These are phyloP conservation scores for Paguma larvata DNA, from an alignment of 2,797 vertebrate genomes.

Conservation along the genomic window DNA sequence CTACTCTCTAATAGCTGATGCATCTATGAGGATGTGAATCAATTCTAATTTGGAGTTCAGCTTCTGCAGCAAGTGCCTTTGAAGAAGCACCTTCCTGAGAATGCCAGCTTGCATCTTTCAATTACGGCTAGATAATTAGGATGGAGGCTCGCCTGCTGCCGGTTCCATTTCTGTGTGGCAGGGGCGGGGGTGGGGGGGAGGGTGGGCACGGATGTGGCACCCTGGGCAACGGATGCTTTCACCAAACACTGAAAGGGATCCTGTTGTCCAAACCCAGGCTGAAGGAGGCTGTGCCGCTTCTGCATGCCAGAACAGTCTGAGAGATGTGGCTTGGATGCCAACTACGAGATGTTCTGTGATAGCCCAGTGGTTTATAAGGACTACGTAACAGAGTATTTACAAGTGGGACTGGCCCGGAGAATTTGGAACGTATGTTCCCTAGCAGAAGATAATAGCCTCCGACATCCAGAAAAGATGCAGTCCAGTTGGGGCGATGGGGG, in stretches of 20 bases:
- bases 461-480: slow-evolving; percentile 17
- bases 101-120: slow-evolving; percentile 71
- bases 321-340: not conserved
- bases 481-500: not conserved
- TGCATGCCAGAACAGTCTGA: not conserved
- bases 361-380: not conserved
- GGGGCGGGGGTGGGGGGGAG: not conserved
- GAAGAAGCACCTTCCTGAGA: slow-evolving; percentile 75
- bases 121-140: slow-evolving; percentile 70
- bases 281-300: not conserved
- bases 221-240: not conserved
- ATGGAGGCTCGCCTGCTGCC: slow-evolving; percentile 29
- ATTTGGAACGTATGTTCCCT: not conserved
- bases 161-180: not conserved
- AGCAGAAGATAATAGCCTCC: slow-evolving; percentile 35
- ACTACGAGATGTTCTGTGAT: not conserved
- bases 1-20: slow-evolving; percentile 53
- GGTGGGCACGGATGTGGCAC: not conserved
- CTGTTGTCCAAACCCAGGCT: not conserved
- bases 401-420: not conserved
- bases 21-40: slow-evolving; percentile 69
- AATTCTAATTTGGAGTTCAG: slow-evolving; percentile 77
- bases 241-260: not conserved
- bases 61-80: slow-evolving; percentile 76
- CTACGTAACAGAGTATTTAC: slow-evolving; percentile 23